Percentiles rank a stretch among this genome's conserved stretches.
These are phyloP conservation scores for Halictus quadricinctus DNA, from an alignment of 2,888 invertebrate genomes.

Conservation along the genomic window DNA sequence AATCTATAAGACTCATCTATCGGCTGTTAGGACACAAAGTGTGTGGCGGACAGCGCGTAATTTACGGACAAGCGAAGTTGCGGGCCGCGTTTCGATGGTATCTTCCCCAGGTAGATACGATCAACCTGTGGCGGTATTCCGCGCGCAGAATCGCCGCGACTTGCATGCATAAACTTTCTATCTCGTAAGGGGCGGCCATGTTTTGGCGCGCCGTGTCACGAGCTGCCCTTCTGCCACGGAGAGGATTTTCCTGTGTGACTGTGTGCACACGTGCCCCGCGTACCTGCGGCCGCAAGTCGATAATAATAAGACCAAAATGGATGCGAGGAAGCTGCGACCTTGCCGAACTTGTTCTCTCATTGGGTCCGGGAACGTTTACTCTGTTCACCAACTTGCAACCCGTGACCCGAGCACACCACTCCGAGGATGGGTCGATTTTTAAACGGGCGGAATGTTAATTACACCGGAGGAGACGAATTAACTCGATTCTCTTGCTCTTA, in stretches of 20 bases:
- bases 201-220: background rate
- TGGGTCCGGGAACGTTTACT: conserved; percentile 1
- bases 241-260: background rate
- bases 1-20: background rate
- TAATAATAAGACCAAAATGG: background rate
- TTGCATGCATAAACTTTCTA: conserved; percentile 39
- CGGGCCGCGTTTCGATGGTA: conserved; percentile 41
- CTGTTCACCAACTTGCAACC: background rate
- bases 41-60: conserved; percentile 20
- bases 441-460: background rate
- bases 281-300: background rate
- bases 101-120: conserved; percentile 31
- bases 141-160: background rate
- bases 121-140: conserved; percentile 39
- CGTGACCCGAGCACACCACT: background rate
- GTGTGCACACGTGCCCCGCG: background rate
- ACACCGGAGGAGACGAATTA: background rate
- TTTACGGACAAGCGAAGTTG: conserved; percentile 18
- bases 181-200: conserved; percentile 1
- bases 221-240: background rate
- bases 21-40: background rate
- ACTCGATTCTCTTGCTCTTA: background rate
- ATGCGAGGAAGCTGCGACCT: background rate
- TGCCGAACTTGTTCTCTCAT: conserved; percentile 7
- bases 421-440: background rate